Conservation (phyloP, 2,797 vertebrate genomes). For the Buceros bicornis region DNA sequence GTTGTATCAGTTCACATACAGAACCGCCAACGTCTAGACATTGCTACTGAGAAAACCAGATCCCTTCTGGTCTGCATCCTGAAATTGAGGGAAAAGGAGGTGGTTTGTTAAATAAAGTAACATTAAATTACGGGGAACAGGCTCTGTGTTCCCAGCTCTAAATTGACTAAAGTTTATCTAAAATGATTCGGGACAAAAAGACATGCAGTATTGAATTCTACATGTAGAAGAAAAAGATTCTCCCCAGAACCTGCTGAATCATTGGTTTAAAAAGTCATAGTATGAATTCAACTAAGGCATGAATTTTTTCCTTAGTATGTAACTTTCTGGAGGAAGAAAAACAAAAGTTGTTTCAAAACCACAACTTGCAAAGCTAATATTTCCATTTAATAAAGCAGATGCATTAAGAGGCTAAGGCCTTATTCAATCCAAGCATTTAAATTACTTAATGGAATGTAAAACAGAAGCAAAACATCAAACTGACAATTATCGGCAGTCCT, state of each 20-base stretch:
- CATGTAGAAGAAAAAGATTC: not conserved
- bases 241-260: not conserved
- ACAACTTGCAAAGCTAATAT: not conserved
- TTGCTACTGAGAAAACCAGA: not conserved
- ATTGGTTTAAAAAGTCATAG: not conserved
- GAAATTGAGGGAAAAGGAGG: not conserved
- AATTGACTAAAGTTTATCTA: not conserved
- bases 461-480: not conserved
- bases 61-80: not conserved
- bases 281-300: not conserved
- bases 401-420: not conserved
- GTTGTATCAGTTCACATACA: not conserved
- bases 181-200: not conserved
- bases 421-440: not conserved
- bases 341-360: not conserved
- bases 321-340: not conserved
- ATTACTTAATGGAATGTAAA: constrained; percentile 28
- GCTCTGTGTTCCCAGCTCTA: not conserved
- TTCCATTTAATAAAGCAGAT: constrained; percentile 20
- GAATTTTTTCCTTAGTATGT: not conserved
- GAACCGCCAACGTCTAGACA: fast-evolving
- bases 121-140: not conserved
- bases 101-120: not conserved
- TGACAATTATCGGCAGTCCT: not conserved
- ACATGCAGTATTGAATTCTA: not conserved